Base-by-base conservation (phyloP, 2,797 vertebrate genomes). In the Melanotaenia maccullochi region DNA sequence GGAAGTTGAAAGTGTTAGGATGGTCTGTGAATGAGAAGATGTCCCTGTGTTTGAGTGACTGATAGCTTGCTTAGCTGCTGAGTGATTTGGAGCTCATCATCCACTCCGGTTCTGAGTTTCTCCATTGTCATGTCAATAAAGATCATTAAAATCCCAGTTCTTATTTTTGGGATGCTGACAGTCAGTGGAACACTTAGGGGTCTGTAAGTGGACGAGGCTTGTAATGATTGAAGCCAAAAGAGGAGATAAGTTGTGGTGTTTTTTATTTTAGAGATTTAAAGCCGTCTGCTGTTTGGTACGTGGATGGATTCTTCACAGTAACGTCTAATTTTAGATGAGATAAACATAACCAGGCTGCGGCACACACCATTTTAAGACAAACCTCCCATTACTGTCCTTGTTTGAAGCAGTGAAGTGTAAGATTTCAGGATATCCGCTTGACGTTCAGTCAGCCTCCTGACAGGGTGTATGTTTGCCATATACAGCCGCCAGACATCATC, bases 271-370 rank as follows among this genome's bases (percentile, higher is more conserved):
- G 25, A 60, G 3, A 32, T 70, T 33, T 38, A 11, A 7, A 51
- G 9, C 1, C n/a, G 47, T 49, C 7, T n/a, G 47, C 5, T 22
- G 47, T 8, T 49, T n/a, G 24, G 47, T 51, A 6, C 20, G 20
- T 14, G 36, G 36, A 38, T 38, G 36, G 4, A 38, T 38, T 12
- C 36, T 22, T 51, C n/a, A 9, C 22, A 12, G 9, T 22, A 51
- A 51, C 24, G 11, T 59, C 1, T 13, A 12, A 35, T 44, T 33
- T 42, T 18, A 77, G 47, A 82, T 81, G 68, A 82, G 76, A 74
- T 70, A 67, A 81, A 32, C 73, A 78, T 64, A 87, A 87, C 65
- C 61, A 73, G 49, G 70, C 56, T 22, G 54, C n/a, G 65, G 44
- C 62, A 12, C 5, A 38, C 40, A 64, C 33, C 52, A 13, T 61